Evolutionary conservation across 2,888 invertebrate species (phyloP).

Genomic region (Ferdinandea cuprea): DNA sequence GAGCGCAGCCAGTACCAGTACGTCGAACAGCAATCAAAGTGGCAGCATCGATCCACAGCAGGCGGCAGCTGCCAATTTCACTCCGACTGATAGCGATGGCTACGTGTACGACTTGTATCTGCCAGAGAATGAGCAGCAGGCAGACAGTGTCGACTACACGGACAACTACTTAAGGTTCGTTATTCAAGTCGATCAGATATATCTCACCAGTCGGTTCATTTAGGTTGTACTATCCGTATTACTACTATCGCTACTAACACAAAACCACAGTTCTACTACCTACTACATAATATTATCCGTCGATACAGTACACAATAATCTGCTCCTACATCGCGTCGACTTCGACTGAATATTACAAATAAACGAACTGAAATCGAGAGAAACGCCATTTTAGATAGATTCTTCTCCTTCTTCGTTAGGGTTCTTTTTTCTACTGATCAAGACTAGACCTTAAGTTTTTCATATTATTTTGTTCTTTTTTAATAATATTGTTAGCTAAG

Average conservation of each 20-base stretch:
- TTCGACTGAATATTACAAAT: conserved; percentile 35
- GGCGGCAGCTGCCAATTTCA: conserved; percentile 42
- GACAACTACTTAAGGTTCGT: conserved; percentile 83
- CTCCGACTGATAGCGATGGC: conserved; percentile 80
- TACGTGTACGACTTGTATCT: conserved; percentile 88
- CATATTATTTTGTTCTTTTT: no score
- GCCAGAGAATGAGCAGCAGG: conserved; percentile 84
- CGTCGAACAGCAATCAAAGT: conserved; percentile 24
- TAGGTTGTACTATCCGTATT: conserved; percentile 83
- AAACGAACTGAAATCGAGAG: conserved; percentile 39
- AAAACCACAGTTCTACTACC: conserved; percentile 66
- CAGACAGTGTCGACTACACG: conserved; percentile 82
- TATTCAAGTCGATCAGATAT: conserved; percentile 81
- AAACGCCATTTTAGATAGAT: conserved; percentile 40
- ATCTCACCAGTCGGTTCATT: conserved; percentile 81
- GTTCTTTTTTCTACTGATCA: conserved; percentile 33
- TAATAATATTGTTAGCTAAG: conserved; percentile 44
- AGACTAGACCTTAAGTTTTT: conserved; percentile 52
- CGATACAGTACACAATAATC: conserved; percentile 24
- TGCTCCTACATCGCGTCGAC: conserved; percentile 22
- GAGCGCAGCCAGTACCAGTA: conserved; percentile 47
- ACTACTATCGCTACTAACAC: conserved; percentile 81
- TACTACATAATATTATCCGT: conserved; percentile 62
- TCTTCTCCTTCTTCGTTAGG: conserved; percentile 19
- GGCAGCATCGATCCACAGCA: not conserved